Evolutionary conservation across 1,140 invertebrate species (phyloP), one percentile per base, ranked within the genome.

Genomic region (Drosophila jambulina): DNA sequence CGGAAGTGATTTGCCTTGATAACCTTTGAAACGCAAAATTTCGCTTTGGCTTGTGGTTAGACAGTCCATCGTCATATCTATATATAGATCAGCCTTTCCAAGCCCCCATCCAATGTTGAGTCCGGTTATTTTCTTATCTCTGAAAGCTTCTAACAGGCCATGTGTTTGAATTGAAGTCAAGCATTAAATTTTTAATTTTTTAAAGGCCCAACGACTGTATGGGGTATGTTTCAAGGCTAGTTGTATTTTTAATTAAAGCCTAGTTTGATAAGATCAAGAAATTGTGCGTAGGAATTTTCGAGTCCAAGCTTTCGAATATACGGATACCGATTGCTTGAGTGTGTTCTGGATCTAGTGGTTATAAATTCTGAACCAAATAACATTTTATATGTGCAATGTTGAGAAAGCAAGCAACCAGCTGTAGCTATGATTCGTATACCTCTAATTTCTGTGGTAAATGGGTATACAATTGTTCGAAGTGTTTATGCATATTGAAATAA

Each of bases 191-290:
- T 42, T 58, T 8, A 54, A 42, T 54, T 61, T 71, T 71, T 58
- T 19, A 34, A 59, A 72, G 42, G 25, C 69, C 65, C 51, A 72
- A 21, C 36, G 63, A 43, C 23, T 71, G 49, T 71, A 71, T 72
- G 69, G 63, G 71, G 74, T 64, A 42, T 53, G 59, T 90, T 90
- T 90, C 85, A 90, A 90, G 85, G 85, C 80, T 84, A 88, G 51
- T 23, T 45, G 75, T 83, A 80, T 84, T 84, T 82, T 82, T 75
- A 90, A 90, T 90, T 90, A 80, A 85, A 82, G 68, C 85, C 78
- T 60, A 90, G 56, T 68, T 90, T 85, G 85, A 90, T 90, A 82
- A 79, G 70, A 90, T 90, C 85, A 72, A 59, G 67, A 64, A 51
- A 46, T 59, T 45, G 67, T 43, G 36, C 32, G 32, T 59, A 61